Conservation (phyloP, 1,140 invertebrate species). For the Trinorchestia longiramus region DNA sequence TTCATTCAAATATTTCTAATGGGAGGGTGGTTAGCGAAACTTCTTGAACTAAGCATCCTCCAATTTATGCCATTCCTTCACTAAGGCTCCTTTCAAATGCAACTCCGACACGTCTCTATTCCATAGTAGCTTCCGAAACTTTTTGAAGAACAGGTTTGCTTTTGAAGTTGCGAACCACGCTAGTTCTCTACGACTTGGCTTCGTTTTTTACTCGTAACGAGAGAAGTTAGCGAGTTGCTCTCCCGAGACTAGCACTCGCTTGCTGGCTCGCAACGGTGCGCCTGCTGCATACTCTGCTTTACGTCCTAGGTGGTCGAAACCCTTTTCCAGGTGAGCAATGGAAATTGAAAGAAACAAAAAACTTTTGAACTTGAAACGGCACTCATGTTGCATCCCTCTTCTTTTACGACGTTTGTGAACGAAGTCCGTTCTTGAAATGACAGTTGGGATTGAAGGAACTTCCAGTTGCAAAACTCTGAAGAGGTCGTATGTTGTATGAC, state of each 20-base stretch:
- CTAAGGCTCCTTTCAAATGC: neutral
- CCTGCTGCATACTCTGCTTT: neutral
- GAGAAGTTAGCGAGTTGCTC: conserved; percentile 26
- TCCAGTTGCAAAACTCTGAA: neutral
- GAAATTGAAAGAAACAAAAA: neutral
- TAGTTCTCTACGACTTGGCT: conserved; percentile 34
- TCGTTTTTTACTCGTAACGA: conserved; percentile 27
- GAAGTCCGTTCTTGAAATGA: neutral
- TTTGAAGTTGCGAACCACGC: conserved; percentile 27
- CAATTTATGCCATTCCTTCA: neutral
- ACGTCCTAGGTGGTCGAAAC: neutral
- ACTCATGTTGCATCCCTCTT: neutral
- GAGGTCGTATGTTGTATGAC: neutral
- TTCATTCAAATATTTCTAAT: neutral
- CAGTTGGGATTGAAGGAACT: neutral
- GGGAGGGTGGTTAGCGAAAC: neutral
- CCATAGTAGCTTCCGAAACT: conserved; percentile 10
- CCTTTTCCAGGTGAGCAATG: neutral
- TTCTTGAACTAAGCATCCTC: neutral
- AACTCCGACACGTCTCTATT: neutral
- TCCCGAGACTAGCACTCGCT: neutral
- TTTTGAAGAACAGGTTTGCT: conserved; percentile 22
- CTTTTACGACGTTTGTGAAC: neutral
- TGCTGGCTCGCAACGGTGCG: neutral
- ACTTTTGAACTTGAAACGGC: neutral